phyloP scores from a whole-genome alignment of 2,888 invertebrate species.

The Tetranychus piercei region DNA sequence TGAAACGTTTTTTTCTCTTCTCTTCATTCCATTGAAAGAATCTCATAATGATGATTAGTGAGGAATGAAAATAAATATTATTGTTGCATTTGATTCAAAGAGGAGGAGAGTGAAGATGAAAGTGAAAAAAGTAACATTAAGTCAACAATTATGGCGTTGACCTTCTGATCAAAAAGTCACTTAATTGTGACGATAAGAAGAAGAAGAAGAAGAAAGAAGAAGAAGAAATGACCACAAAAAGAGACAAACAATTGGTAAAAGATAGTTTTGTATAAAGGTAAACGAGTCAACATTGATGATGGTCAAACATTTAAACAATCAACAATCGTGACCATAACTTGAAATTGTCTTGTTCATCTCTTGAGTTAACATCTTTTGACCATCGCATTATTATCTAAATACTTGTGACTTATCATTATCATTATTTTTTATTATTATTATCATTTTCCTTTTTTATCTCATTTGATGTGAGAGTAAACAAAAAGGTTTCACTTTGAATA shows the following conservation, averaged over 20 bases:
- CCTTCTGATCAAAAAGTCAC: background rate
- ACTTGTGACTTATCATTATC: background rate
- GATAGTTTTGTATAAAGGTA: background rate
- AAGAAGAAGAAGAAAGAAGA: background rate
- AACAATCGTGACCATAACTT: background rate
- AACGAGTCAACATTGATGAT: background rate
- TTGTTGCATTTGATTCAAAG: background rate
- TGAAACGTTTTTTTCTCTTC: constrained; percentile 2
- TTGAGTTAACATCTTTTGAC: too few species aligned
- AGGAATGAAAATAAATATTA: too few species aligned
- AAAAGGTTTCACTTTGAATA: background rate
- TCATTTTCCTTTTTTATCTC: background rate
- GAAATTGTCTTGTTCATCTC: background rate
- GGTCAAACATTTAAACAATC: background rate
- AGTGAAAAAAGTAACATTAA: background rate
- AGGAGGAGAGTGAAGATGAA: background rate
- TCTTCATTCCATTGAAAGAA: background rate
- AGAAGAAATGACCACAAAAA: background rate
- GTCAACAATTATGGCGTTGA: background rate
- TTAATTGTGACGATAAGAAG: background rate
- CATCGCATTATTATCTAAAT: too few species aligned
- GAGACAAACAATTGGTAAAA: background rate
- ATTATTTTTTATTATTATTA: background rate
- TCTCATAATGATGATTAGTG: too few species aligned
- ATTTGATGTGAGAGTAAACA: background rate